phyloP scores from a whole-genome alignment of 1,140 invertebrate genomes.

The Pygmarrhopalites habei region DNA sequence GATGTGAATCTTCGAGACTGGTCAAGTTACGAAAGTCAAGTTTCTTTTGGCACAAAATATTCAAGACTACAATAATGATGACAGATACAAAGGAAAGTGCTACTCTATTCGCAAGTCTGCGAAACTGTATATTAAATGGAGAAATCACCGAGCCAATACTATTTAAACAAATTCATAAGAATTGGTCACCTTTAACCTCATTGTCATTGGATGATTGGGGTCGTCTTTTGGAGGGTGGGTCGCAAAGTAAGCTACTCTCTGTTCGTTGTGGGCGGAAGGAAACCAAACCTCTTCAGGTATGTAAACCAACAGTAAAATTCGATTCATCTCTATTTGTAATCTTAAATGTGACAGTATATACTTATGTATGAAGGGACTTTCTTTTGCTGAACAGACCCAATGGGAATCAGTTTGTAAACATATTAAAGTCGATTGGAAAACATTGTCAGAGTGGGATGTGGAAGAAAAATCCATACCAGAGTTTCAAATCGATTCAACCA shows the following conservation, averaged over 20 bases:
- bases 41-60: background rate
- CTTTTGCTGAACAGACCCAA: slow-evolving; percentile 52
- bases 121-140: slow-evolving; percentile 12
- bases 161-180: slow-evolving; percentile 29
- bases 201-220: slow-evolving; percentile 39
- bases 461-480: slow-evolving; percentile 39
- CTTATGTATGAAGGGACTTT: background rate
- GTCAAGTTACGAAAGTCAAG: background rate
- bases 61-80: too few species aligned
- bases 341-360: background rate
- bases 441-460: slow-evolving; percentile 52
- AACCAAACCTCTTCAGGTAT: background rate
- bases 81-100: too few species aligned
- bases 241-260: background rate
- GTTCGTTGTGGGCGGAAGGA: background rate
- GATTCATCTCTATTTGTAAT: background rate
- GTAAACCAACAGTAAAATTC: background rate
- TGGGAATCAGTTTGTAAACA: slow-evolving; percentile 62
- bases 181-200: slow-evolving; percentile 41
- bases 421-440: slow-evolving; percentile 52
- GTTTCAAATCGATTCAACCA: slow-evolving; percentile 39
- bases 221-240: background rate
- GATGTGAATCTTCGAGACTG: background rate
- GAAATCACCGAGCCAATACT: slow-evolving; percentile 30
- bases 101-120: background rate